Percentiles rank a stretch among this genome's conserved stretches.
phyloP scores from a whole-genome alignment of 1,140 invertebrate species.

The Diachasma alloeum region DNA sequence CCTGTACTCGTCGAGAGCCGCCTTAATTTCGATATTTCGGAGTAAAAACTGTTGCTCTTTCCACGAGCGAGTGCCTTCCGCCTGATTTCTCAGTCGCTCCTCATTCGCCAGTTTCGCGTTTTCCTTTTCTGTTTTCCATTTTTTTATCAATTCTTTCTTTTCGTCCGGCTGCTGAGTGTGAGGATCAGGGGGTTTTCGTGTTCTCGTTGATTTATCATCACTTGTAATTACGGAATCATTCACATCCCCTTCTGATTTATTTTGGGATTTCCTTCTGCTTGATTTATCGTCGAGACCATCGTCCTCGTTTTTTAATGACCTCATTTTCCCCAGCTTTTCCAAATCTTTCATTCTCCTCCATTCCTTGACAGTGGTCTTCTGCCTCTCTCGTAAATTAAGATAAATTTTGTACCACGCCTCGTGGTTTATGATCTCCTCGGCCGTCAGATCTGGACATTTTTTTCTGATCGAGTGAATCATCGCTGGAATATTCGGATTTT shows the following conservation, averaged over 20 bases:
- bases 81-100: conserved; percentile 34
- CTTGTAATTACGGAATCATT: background rate
- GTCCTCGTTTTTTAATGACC: conserved; percentile 29
- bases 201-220: background rate
- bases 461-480: conserved; percentile 47
- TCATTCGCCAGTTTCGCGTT: conserved; percentile 44
- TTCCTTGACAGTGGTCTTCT: conserved; percentile 42
- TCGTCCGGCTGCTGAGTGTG: background rate
- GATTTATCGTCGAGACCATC: conserved; percentile 38
- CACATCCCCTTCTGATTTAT: conserved; percentile 20
- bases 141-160: conserved; percentile 50
- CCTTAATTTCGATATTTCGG: conserved; percentile 37
- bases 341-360: conserved; percentile 49
- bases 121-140: conserved; percentile 53
- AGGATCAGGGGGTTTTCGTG: background rate
- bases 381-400: conserved; percentile 50
- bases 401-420: conserved; percentile 61
- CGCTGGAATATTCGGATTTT: conserved; percentile 43
- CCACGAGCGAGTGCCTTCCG: conserved; percentile 26
- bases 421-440: conserved; percentile 56
- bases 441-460: conserved; percentile 55
- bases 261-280: conserved; percentile 31
- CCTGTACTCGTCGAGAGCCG: conserved; percentile 43
- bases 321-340: conserved; percentile 29
- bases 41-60: conserved; percentile 37